Conservation (phyloP, 1,140 invertebrate species). For the Whitmania pigra region DNA sequence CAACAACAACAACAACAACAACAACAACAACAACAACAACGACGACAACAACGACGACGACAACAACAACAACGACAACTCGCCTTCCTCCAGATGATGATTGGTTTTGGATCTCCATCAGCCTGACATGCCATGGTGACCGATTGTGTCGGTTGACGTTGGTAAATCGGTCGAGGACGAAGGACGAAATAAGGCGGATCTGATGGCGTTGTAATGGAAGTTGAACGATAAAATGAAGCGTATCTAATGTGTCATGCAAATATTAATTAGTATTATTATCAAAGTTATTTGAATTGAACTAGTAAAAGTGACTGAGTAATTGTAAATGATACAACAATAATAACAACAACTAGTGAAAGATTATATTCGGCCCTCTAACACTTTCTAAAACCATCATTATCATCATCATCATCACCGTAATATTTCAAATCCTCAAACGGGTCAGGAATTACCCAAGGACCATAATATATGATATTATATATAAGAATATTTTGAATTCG, state of each 20-base stretch:
- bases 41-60: neutral
- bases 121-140: constrained; percentile 74
- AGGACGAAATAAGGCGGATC: constrained; percentile 43
- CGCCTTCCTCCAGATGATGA: constrained; percentile 79
- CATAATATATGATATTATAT: too few relatives aligned
- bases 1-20: constrained; percentile 6
- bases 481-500: too few relatives aligned
- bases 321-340: too few relatives aligned
- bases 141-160: constrained; percentile 30
- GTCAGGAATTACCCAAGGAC: too few relatives aligned
- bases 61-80: constrained; percentile 27
- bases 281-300: too few relatives aligned
- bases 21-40: neutral
- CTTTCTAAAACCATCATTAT: too few relatives aligned
- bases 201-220: constrained; percentile 27
- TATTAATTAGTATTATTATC: too few relatives aligned
- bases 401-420: too few relatives aligned
- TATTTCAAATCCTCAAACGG: too few relatives aligned
- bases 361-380: too few relatives aligned
- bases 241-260: neutral
- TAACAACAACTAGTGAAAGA: too few relatives aligned
- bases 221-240: neutral
- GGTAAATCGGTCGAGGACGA: constrained; percentile 40
- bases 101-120: constrained; percentile 76
- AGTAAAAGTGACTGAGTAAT: too few relatives aligned